Base-by-base conservation (phyloP, 1,140 invertebrate species). In the Calycopis cecrops region DNA sequence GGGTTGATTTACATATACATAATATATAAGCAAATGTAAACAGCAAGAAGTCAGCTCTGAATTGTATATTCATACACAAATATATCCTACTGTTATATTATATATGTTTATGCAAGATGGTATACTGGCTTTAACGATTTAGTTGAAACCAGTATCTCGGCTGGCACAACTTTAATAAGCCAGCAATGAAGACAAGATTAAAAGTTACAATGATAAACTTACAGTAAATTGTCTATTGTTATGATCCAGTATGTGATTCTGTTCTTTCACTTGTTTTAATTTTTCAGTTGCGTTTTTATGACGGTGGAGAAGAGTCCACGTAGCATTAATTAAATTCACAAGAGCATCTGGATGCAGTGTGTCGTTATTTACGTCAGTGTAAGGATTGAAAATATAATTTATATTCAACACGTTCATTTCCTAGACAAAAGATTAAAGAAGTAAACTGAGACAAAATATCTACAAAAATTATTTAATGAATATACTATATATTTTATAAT, bases 161-260 rank as follows among this genome's bases (percentile, higher is more conserved):
- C n/a, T n/a, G n/a, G n/a, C n/a, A n/a, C n/a, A n/a, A n/a, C n/a
- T n/a, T n/a, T n/a, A n/a, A n/a, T n/a, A n/a, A n/a, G n/a, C n/a
- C n/a, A n/a, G n/a, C n/a, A 28, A 28, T 28, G 21, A 6, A 28
- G 21, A 28, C 6, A 6, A 28, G 21, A 28, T 28, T n/a, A n/a
- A 28, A 3, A 28, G 6, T 28, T 2, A 6, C 21, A 28, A 3
- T 2, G 21, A 2, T 28, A 6, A 67, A 74, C 73, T 62, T 68
- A 81, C 78, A 60, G 64, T 74, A 1, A 85, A 55, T 37, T 85
- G 73, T 58, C 75, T 85, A 55, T 82, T 86, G 35, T 62, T 80
- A 38, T 76, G 65, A 66, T 79, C 81, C 35, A 86, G 60, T 35
- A 77, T 64, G 56, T 80, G 74, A 50, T 80, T 78, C 51, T 76